These are phyloP conservation scores for Actinemys pallida DNA, from an alignment of 2,113 vertebrate species.

Conservation along the genomic window DNA sequence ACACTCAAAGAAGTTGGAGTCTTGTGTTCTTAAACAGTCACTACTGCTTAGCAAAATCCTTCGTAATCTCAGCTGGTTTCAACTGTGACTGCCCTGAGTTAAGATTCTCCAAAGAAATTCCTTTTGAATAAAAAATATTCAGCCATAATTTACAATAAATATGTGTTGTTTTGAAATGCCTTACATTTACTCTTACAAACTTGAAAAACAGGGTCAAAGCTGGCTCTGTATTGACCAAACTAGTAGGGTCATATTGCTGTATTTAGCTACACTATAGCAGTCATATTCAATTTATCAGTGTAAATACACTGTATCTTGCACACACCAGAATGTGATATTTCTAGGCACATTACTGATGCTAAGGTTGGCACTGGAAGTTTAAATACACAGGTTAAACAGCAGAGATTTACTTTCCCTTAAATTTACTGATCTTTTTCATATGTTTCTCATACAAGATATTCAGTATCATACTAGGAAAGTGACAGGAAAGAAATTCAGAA, in stretches of 20 bases:
- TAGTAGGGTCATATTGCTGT: neutral
- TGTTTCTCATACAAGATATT: neutral
- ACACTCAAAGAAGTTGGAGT: slow-evolving; percentile 12
- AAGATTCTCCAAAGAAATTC: slow-evolving; percentile 15
- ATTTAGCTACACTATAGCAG: neutral
- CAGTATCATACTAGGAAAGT: neutral
- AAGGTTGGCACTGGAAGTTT: neutral
- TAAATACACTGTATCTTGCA: neutral
- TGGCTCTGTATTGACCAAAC: neutral
- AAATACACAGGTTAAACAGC: neutral
- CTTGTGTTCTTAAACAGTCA: neutral
- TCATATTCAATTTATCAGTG: neutral
- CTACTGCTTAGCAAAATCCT: neutral
- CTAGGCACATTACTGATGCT: neutral
- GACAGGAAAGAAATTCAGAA: neutral
- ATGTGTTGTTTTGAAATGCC: slow-evolving; percentile 28
- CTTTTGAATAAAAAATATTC: slow-evolving; percentile 27
- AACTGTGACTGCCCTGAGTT: slow-evolving; percentile 37
- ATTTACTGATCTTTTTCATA: neutral
- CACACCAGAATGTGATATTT: neutral
- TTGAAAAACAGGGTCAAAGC: slow-evolving; percentile 42
- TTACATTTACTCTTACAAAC: slow-evolving; percentile 24
- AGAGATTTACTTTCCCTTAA: neutral
- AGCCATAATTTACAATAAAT: slow-evolving; percentile 51
- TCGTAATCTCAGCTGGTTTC: neutral